phyloP scores from a whole-genome alignment of 2,113 vertebrate genomes.

The Prolemur simus region DNA sequence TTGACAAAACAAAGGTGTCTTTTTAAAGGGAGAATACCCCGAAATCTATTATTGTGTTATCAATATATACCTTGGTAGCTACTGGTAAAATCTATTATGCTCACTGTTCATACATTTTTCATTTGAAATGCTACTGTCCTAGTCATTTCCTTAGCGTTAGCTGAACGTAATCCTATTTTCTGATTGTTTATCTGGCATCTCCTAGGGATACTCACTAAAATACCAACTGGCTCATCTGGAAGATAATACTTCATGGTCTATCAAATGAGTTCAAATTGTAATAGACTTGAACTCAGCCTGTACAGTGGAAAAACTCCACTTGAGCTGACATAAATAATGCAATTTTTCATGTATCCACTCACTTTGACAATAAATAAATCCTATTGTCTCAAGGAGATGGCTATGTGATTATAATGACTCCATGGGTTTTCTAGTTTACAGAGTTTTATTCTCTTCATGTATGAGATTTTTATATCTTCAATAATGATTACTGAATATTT shows the following conservation, averaged over 20 bases:
- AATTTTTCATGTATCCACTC: background rate
- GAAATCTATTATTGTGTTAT: background rate
- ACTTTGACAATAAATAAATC: background rate
- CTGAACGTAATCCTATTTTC: background rate
- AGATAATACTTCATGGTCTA: background rate
- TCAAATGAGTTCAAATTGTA: background rate
- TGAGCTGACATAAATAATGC: background rate
- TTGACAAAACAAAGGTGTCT: background rate
- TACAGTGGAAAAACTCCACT: background rate
- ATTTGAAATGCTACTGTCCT: background rate
- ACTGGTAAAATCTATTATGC: background rate
- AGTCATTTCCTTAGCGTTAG: background rate
- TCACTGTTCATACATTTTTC: background rate
- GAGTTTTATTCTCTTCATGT: background rate
- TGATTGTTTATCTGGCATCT: background rate
- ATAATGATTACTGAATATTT: background rate
- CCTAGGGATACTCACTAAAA: background rate
- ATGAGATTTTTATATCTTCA: background rate
- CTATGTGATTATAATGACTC: background rate
- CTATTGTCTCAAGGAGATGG: background rate
- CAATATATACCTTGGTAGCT: background rate
- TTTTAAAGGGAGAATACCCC: background rate
- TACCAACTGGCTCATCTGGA: background rate
- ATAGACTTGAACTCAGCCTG: background rate
- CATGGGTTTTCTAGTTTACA: background rate